Percentiles rank a stretch among this genome's conserved stretches.
These are phyloP conservation scores for Cartodere bifasciata DNA, from an alignment of 2,888 invertebrate genomes.

Conservation along the genomic window DNA sequence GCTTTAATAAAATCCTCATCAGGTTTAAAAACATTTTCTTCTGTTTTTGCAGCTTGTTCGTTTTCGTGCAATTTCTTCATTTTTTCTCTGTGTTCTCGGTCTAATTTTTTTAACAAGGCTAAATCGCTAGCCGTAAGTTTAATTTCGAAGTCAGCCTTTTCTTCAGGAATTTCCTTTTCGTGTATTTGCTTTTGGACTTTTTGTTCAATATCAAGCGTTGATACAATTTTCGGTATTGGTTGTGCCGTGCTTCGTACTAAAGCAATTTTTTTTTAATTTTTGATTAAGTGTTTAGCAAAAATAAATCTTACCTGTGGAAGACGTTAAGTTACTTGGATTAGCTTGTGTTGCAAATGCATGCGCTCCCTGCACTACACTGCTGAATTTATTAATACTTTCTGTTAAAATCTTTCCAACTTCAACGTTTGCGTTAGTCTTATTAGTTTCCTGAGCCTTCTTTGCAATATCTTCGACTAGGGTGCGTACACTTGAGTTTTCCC, in stretches of 20 bases:
- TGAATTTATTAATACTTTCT: conserved; percentile 49
- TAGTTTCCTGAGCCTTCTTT: conserved; percentile 16
- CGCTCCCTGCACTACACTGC: conserved; percentile 59
- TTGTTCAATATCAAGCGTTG: too few relatives aligned
- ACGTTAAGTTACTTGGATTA: conserved; percentile 9
- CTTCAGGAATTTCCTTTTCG: conserved; percentile 5
- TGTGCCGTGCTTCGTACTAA: too few relatives aligned
- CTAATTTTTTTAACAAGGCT: conserved; percentile 36
- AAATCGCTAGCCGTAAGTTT: conserved; percentile 39
- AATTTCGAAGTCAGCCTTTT: conserved; percentile 31
- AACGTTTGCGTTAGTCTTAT: conserved; percentile 10
- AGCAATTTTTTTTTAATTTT: too few relatives aligned
- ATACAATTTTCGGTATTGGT: too few relatives aligned
- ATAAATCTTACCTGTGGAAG: conserved; percentile 4
- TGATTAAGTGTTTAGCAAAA: too few relatives aligned
- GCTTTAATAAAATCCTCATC: conserved; percentile 13
- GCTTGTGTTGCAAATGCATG: conserved; percentile 39
- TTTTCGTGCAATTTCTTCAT: conserved; percentile 15
- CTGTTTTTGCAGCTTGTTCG: conserved; percentile 17
- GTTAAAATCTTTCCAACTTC: conserved; percentile 35
- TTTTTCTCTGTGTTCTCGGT: conserved; percentile 37
- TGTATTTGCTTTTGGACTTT: too few relatives aligned
- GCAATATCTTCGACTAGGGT: conserved; percentile 27
- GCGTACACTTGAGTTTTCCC: conserved; percentile 59
- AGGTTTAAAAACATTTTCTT: conserved; percentile 9